Evolutionary conservation across 1,140 invertebrate genomes (phyloP), one percentile per base, ranked within the genome.

Genomic region (Ladona fulva): DNA sequence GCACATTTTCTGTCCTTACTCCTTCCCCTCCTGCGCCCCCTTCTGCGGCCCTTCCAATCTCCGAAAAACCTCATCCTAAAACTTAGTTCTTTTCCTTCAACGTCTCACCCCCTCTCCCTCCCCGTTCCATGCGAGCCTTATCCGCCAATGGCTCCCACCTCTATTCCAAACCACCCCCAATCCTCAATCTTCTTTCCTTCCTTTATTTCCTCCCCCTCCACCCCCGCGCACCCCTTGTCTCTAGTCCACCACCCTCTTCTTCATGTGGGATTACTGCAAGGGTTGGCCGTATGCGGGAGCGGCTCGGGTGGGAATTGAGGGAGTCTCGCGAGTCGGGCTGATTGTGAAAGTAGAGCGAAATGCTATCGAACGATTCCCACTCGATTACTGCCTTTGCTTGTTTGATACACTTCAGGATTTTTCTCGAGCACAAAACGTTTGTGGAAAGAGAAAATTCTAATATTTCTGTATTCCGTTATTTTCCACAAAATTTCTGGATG

Each of bases 1-100:
- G 52, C 52, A 66, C 52, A 66, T 66, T 66, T 66, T 66, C 52
- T 12, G 52, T 66, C 52, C 52, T 66, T 66, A 66, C 12, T 66
- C 52, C 52, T 22, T 66, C 52, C n/a, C 52, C 29, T 16, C 44
- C 44, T 19, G 19, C 44, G 10, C 44, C 44, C 44, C 19, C 19
- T 52, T 52, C 19, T 52, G 10, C 44, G 10, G 19, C 44, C 44
- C 44, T 52, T 52, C 44, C 44, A 52, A 52, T 52, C 44, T 52
- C 52, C 52, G 52, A 66, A 66, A 37, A 66, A 66, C 52, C 52
- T 66, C 52, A 66, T 66, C 52, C 52, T 66, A 66, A 12, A 66
- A 66, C 52, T 66, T 66, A 5, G 52, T 66, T 66, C 52, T 66
- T 22, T 66, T 22, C 52, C 52, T 66, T 66, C 52, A 12, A 12